Conservation (phyloP, 2,888 invertebrate species). For the Patella ulyssiponensis region DNA sequence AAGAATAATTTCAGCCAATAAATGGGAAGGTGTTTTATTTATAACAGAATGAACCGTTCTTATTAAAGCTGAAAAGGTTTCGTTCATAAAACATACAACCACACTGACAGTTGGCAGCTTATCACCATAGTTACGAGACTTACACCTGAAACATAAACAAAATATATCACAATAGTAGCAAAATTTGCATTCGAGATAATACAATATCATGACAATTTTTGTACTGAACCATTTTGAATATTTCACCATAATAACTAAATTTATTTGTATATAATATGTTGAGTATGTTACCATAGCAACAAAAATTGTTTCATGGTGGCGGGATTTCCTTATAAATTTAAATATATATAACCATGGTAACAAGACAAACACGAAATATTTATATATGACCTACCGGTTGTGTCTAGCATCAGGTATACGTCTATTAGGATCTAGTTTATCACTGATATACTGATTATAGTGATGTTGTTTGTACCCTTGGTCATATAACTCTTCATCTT, state of each 20-base stretch:
- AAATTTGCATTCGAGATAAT: too few species aligned
- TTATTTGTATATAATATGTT: too few species aligned
- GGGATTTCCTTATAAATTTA: too few species aligned
- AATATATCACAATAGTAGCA: too few species aligned
- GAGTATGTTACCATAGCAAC: too few species aligned
- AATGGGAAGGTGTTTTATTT: not conserved
- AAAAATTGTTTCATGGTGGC: too few species aligned
- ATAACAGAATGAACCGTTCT: conserved; percentile 3
- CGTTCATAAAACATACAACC: not conserved
- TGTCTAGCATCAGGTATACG: conserved; percentile 90
- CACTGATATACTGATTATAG: conserved; percentile 92
- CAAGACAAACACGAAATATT: too few species aligned
- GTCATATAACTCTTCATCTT: not conserved
- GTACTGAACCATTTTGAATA: too few species aligned
- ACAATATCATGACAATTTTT: too few species aligned
- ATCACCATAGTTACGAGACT: not conserved
- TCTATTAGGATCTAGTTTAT: conserved; percentile 85
- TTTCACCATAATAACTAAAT: too few species aligned
- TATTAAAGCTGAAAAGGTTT: not conserved
- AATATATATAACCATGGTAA: too few species aligned
- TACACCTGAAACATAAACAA: not conserved
- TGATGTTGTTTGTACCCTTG: conserved; percentile 84
- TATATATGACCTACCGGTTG: conserved; percentile 76
- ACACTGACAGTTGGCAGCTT: not conserved
- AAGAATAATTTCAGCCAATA: not conserved